Conservation (phyloP, 2,113 vertebrate species). For the Mandrillus leucophaeus region DNA sequence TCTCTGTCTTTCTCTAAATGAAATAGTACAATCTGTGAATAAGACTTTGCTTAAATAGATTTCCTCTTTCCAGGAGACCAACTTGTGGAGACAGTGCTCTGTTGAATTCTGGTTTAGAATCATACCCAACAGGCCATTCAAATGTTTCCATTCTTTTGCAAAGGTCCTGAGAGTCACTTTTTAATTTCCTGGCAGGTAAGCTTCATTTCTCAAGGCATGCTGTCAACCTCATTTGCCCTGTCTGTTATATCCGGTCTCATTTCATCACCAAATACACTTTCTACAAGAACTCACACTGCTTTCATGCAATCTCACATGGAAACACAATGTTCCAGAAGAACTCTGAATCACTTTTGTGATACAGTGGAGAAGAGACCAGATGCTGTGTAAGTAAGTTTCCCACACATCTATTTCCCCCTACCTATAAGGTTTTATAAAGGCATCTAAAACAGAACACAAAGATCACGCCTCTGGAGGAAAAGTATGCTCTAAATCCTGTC, state of each 20-base stretch:
- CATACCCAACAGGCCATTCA: background rate
- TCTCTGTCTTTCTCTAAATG: background rate
- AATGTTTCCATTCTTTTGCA: background rate
- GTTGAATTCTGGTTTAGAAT: slow-evolving; percentile 2
- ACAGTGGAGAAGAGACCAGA: slow-evolving; percentile 42
- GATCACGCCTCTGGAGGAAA: background rate
- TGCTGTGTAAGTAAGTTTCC: background rate
- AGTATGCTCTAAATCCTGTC: background rate
- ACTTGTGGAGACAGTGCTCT: background rate
- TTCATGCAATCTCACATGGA: slow-evolving; percentile 41
- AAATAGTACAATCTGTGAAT: background rate
- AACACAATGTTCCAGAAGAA: slow-evolving; percentile 66
- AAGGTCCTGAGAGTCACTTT: slow-evolving; percentile 29
- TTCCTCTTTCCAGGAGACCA: background rate
- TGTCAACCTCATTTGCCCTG: background rate
- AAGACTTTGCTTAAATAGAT: background rate
- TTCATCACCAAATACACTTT: slow-evolving; percentile 33
- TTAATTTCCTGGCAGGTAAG: slow-evolving; percentile 50
- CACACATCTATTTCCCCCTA: background rate
- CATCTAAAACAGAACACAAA: slow-evolving; percentile 18
- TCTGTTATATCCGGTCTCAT: background rate
- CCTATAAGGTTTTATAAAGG: slow-evolving; percentile 24
- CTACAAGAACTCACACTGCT: slow-evolving; percentile 50
- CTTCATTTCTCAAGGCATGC: background rate
- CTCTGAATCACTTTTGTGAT: slow-evolving; percentile 54